These are phyloP conservation scores for Fistularia tabacaria DNA, from an alignment of 2,797 vertebrate genomes.

Conservation along the genomic window DNA sequence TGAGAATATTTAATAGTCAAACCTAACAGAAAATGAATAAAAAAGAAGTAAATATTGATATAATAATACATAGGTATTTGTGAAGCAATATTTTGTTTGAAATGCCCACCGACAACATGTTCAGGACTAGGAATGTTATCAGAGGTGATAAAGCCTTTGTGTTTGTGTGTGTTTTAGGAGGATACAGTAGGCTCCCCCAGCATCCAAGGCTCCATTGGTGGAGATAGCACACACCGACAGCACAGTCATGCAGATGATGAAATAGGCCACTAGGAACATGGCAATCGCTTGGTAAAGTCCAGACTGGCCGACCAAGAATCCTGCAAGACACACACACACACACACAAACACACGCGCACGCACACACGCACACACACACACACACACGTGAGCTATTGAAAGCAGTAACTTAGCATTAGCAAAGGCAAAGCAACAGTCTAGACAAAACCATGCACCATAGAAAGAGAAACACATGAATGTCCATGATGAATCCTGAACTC, in stretches of 20 bases:
- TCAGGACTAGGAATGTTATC: too few relatives aligned
- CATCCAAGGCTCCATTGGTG: conserved; percentile 88
- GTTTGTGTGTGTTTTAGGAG: conserved; percentile 32
- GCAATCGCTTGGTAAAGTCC: conserved; percentile 83
- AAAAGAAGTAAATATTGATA: too few relatives aligned
- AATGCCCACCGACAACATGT: too few relatives aligned
- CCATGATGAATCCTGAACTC: too few relatives aligned
- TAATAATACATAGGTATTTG: too few relatives aligned
- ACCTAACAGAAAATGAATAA: too few relatives aligned
- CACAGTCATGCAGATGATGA: conserved; percentile 91
- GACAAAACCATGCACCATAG: too few relatives aligned
- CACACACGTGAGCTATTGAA: neutral
- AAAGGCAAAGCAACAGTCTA: too few relatives aligned
- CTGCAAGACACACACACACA: conserved; percentile 25
- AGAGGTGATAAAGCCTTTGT: too few relatives aligned
- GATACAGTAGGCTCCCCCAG: conserved; percentile 92
- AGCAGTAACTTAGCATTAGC: neutral
- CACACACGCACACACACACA: neutral
- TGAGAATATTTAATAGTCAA: too few relatives aligned
- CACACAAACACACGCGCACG: neutral
- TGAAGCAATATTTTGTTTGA: too few relatives aligned
- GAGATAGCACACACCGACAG: conserved; percentile 89
- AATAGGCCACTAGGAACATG: conserved; percentile 87
- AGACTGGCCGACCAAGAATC: conserved; percentile 83
- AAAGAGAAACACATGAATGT: too few relatives aligned